phyloP scores from a whole-genome alignment of 2,888 invertebrate species.

The Trachelus iudaicus region DNA sequence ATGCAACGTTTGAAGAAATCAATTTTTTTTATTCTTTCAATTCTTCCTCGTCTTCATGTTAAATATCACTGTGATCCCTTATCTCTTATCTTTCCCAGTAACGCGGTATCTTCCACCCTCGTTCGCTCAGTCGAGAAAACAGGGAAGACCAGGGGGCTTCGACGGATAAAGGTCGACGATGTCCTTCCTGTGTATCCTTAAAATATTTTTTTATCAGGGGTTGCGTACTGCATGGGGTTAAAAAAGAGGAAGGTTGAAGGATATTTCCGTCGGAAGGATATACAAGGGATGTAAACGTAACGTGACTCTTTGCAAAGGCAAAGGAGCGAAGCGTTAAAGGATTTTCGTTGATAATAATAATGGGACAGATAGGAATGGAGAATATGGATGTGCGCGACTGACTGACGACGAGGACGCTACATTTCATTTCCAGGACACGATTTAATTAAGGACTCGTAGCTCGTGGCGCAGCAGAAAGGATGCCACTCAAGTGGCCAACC shows the following conservation, averaged over 20 bases:
- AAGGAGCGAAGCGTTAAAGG: neutral
- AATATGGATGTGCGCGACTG: neutral
- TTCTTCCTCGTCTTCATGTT: neutral
- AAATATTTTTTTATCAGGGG: neutral
- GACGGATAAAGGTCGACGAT: neutral
- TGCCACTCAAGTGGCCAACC: neutral
- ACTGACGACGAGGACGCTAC: neutral
- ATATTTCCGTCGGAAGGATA: neutral
- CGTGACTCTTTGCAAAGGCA: neutral
- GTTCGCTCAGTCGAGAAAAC: neutral
- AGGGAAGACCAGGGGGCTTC: neutral
- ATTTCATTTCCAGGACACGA: constrained; percentile 6
- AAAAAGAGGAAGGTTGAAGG: neutral
- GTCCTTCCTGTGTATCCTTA: neutral
- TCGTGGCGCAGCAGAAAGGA: constrained; percentile 2
- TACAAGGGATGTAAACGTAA: neutral
- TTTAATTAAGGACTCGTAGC: constrained; percentile 6
- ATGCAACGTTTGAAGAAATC: neutral
- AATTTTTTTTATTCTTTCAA: neutral
- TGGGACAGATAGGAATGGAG: neutral
- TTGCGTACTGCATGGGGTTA: neutral
- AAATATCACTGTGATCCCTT: neutral
- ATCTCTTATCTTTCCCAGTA: neutral
- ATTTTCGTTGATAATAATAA: constrained; percentile 8
- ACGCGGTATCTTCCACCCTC: neutral